Base-by-base conservation (phyloP, 2,797 vertebrate genomes). In the Pterois miles region DNA sequence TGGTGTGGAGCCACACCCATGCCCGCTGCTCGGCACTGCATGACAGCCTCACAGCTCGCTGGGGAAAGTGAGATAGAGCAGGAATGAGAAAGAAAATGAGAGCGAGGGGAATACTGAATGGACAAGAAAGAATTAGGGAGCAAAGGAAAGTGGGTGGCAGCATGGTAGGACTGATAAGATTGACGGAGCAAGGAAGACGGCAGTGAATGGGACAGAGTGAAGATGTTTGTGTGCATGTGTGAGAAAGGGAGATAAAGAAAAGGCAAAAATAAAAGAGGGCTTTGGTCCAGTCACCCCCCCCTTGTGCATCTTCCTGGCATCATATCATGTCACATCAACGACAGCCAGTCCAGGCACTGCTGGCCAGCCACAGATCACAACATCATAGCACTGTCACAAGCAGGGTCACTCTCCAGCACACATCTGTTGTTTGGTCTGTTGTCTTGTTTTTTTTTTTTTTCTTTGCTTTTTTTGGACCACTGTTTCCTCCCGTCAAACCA, bases 131-230 rank as follows among this genome's bases (percentile, higher is more conserved):
- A 89, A 90, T 89, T 87, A 86, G 80, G 69, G 77, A 89, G 79
- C 23, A 12, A 38, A 48, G 79, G 83, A 82, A 86, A 88, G 89
- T 87, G 89, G 89, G 86, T 76, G 89, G 87, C 84, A 80, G 86
- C 87, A 71, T 89, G 88, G 85, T 27, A 25, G 78, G 74, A 76
- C 43, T 89, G 90, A 92, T 92, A 91, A 87, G 88, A 89, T 83
- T 85, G 87, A 91, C 84, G 64, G 83, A 82, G 90, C 70, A 60
- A 80, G 78, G 75, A 83, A 69, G 78, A 71, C 22, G 48, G 79
- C 31, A 31, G 69, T 74, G 87, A 88, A 87, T 74, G 81, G 70
- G 74, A 86, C 73, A 56, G 77, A 76, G 72, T 82, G 65, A 13
- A 31, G 69, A 74, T 85, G 88, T 78, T 84, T 81, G 80, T 62